phyloP scores from a whole-genome alignment of 1,140 invertebrate genomes.

The Drosophila willistoni region DNA sequence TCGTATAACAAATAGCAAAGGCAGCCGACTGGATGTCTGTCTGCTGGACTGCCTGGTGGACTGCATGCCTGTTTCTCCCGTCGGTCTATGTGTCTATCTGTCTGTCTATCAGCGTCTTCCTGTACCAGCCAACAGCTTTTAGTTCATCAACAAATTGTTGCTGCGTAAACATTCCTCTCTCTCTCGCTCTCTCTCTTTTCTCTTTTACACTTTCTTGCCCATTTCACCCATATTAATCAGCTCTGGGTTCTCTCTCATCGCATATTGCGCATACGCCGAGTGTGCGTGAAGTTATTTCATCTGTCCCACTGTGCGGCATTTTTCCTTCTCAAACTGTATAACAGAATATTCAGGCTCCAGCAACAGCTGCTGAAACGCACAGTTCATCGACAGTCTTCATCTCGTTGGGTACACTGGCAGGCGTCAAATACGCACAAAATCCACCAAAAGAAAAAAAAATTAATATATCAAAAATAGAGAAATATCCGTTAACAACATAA shows the following conservation, averaged over 20 bases:
- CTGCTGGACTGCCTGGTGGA: constrained; percentile 27
- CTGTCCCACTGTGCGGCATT: constrained; percentile 57
- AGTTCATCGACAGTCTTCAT: constrained; percentile 75
- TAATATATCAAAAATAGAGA: constrained; percentile 16
- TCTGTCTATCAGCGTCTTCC: constrained; percentile 39
- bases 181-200: constrained; percentile 7
- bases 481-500: constrained; percentile 30
- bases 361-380: constrained; percentile 67
- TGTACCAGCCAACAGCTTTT: constrained; percentile 32
- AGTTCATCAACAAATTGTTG: constrained; percentile 76
- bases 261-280: constrained; percentile 73
- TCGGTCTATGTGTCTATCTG: constrained; percentile 30
- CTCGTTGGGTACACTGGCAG: constrained; percentile 62
- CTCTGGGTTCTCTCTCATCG: constrained; percentile 9
- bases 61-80: constrained; percentile 1
- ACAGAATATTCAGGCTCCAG: constrained; percentile 55
- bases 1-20: constrained; percentile 52
- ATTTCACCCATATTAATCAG: background rate
- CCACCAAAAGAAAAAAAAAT: constrained; percentile 20
- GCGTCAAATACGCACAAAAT: constrained; percentile 47
- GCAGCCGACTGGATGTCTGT: constrained; percentile 9
- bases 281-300: constrained; percentile 41
- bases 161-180: constrained; percentile 52
- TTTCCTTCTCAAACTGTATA: constrained; percentile 37
- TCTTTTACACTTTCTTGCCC: background rate